A percentile compares a stretch with the other conserved stretches of the same genome.
Evolutionary conservation across 2,888 invertebrate genomes (phyloP).

Genomic region (Dimorphilus gyrociliatus): DNA sequence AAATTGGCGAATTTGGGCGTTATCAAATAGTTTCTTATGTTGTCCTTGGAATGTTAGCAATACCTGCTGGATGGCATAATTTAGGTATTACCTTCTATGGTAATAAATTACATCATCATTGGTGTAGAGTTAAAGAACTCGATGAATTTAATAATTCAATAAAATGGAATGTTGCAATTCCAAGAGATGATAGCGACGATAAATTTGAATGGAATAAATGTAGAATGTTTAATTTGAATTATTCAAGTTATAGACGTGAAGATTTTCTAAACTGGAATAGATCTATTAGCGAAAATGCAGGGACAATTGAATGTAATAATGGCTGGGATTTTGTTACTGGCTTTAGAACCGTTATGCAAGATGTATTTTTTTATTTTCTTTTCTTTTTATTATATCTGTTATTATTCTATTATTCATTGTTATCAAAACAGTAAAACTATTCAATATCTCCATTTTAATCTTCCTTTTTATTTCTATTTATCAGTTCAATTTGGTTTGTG

Average conservation of each 20-base stretch:
- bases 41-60: slow-evolving; percentile 4
- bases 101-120: slow-evolving; percentile 6
- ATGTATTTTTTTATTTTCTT: no score
- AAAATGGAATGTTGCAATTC: slow-evolving; percentile 3
- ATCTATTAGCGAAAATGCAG: slow-evolving; percentile 3
- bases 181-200: neutral
- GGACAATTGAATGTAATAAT: neutral
- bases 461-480: neutral
- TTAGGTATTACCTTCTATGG: slow-evolving; percentile 4
- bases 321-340: neutral
- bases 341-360: no score
- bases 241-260: slow-evolving; percentile 1
- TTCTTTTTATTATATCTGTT: no score
- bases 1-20: slow-evolving; percentile 7
- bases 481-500: slow-evolving; percentile 10
- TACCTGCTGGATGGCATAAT: slow-evolving; percentile 7
- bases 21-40: slow-evolving; percentile 6
- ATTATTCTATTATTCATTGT: slow-evolving; percentile 3
- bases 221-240: slow-evolving; percentile 3
- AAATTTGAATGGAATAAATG: neutral
- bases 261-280: slow-evolving; percentile 5
- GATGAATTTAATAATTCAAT: slow-evolving; percentile 3
- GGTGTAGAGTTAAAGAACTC: slow-evolving; percentile 4
- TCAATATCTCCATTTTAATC: neutral
- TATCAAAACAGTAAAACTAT: slow-evolving; percentile 2